Evolutionary conservation across 2,797 vertebrate genomes (phyloP).

Genomic region (Clarias laeviceps): DNA sequence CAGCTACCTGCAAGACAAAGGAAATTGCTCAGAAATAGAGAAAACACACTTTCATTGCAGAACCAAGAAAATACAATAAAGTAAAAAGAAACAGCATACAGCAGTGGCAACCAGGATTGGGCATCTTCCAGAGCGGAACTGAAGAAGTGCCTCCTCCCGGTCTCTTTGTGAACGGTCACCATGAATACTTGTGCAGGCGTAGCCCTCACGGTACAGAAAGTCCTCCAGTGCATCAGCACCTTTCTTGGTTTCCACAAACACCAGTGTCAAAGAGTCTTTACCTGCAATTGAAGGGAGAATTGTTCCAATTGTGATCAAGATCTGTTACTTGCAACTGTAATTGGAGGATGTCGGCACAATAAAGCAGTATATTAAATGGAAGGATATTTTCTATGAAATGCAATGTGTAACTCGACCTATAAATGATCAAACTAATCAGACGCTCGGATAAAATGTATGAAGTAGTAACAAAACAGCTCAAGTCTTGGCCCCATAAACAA

Average conservation of each 20-base stretch:
- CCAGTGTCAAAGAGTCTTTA: constrained; percentile 91
- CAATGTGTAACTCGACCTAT: not conserved
- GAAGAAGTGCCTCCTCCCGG: constrained; percentile 90
- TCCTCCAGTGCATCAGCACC: constrained; percentile 92
- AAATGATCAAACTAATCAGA: not conserved
- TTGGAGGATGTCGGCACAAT: not conserved
- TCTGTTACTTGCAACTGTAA: not conserved
- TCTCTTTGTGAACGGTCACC: constrained; percentile 95
- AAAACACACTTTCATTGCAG: too few relatives aligned
- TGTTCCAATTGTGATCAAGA: not conserved
- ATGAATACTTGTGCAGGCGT: constrained; percentile 95
- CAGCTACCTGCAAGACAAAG: constrained; percentile 81
- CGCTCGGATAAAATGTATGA: not conserved
- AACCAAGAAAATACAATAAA: not conserved
- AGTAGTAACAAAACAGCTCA: too few relatives aligned
- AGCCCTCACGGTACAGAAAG: constrained; percentile 92
- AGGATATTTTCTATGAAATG: not conserved
- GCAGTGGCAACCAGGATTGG: constrained; percentile 96
- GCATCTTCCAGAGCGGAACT: constrained; percentile 94
- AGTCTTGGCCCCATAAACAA: not conserved
- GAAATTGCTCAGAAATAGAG: not conserved
- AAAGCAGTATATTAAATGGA: not conserved
- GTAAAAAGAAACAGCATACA: constrained; percentile 2
- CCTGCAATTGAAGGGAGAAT: constrained; percentile 67
- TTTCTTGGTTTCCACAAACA: constrained; percentile 98